phyloP scores from a whole-genome alignment of 2,888 invertebrate species.

The Frankliniella intonsa region DNA sequence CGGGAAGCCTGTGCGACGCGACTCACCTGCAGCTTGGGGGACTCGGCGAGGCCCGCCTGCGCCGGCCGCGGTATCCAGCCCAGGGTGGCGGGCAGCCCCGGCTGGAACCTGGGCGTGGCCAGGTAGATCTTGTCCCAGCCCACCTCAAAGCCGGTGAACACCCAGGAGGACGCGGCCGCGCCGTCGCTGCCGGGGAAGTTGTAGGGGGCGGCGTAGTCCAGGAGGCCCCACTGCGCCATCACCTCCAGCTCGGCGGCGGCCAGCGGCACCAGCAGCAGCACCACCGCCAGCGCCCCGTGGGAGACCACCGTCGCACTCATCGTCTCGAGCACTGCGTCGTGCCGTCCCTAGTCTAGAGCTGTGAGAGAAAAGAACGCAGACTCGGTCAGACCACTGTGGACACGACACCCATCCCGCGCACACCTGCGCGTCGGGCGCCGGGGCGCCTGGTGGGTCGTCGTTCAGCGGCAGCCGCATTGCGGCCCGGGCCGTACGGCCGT shows the following conservation, averaged over 20 bases:
- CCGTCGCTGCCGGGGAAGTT: slow-evolving; percentile 51
- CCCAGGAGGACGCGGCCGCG: slow-evolving; percentile 67
- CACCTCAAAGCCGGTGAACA: slow-evolving; percentile 72
- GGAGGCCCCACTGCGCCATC: slow-evolving; percentile 64
- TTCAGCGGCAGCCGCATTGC: background rate
- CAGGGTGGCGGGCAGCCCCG: slow-evolving; percentile 72
- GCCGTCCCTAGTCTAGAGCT: background rate
- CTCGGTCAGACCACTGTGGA: no score
- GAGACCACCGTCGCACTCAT: no score
- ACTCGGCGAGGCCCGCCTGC: slow-evolving; percentile 52
- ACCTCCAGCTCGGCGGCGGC: slow-evolving; percentile 54
- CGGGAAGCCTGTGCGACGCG: background rate
- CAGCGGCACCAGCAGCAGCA: background rate
- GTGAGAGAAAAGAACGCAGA: background rate
- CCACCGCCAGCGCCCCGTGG: background rate
- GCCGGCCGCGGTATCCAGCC: slow-evolving; percentile 58
- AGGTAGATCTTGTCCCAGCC: slow-evolving; percentile 67
- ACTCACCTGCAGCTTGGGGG: slow-evolving; percentile 61
- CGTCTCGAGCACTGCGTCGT: background rate
- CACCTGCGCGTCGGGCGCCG: no score
- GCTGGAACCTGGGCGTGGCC: slow-evolving; percentile 67
- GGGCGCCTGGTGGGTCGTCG: no score
- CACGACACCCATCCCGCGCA: no score
- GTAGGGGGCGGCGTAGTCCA: slow-evolving; percentile 63
- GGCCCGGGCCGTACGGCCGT: background rate